Percentiles rank a stretch among this genome's conserved stretches.
These are phyloP conservation scores for Stichodactyla helianthus DNA, from an alignment of 64 coral and sea anemone species.

Conservation along the genomic window DNA sequence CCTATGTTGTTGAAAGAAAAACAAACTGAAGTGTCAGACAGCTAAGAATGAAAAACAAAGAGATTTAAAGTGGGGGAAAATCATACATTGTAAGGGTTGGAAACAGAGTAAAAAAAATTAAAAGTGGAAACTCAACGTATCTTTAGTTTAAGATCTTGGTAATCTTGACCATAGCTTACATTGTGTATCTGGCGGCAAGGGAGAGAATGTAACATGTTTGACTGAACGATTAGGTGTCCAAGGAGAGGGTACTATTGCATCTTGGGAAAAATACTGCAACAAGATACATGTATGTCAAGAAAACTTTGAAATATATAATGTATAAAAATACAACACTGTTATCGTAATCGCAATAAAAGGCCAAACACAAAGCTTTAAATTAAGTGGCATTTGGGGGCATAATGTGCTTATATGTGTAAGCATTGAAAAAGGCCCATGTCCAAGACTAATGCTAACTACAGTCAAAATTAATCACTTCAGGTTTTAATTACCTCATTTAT, in stretches of 20 bases:
- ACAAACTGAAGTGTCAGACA: too few relatives aligned
- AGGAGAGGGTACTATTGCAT: conserved; percentile 89
- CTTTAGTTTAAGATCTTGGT: not conserved
- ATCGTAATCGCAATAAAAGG: too few relatives aligned
- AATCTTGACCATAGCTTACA: conserved; percentile 42
- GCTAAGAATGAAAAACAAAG: too few relatives aligned
- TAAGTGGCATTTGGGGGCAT: too few relatives aligned
- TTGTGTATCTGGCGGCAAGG: conserved; percentile 80
- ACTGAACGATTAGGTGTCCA: conserved; percentile 86
- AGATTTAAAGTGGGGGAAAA: too few relatives aligned
- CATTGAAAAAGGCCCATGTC: too few relatives aligned
- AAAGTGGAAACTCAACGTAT: not conserved
- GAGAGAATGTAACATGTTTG: conserved; percentile 95
- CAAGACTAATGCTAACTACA: too few relatives aligned
- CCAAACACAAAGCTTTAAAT: too few relatives aligned
- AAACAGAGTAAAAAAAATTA: not conserved
- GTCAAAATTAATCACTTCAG: not conserved
- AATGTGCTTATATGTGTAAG: too few relatives aligned
- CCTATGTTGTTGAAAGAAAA: not conserved
- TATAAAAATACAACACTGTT: too few relatives aligned
- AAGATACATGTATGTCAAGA: not conserved
- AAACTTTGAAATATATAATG: too few relatives aligned
- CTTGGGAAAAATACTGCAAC: conserved; percentile 93
- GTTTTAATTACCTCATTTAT: conserved; percentile 71
- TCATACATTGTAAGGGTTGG: not conserved